These are phyloP conservation scores for Cygnus atratus DNA, from an alignment of 2,113 vertebrate genomes.

Conservation along the genomic window DNA sequence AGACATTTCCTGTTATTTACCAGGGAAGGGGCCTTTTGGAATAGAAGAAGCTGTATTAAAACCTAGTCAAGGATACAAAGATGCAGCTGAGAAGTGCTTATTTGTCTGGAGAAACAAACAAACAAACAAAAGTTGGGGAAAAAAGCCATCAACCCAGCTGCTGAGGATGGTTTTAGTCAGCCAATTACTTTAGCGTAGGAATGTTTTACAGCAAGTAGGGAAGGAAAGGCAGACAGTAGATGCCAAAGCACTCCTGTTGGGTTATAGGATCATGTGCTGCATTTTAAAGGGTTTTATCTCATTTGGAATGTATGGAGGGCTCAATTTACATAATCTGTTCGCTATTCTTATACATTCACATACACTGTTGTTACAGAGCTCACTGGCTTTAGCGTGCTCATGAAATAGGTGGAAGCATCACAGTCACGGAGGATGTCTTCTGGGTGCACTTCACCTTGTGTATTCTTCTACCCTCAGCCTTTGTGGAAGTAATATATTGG, in stretches of 20 bases:
- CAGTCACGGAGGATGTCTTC: background rate
- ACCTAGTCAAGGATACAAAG: background rate
- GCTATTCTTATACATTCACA: background rate
- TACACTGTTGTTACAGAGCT: background rate
- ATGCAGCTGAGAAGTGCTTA: background rate
- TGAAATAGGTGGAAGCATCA: background rate
- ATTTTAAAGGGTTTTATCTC: background rate
- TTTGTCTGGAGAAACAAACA: background rate
- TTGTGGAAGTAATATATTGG: background rate
- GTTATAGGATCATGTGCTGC: background rate
- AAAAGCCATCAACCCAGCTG: background rate
- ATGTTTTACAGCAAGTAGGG: background rate
- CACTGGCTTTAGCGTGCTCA: background rate
- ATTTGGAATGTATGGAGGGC: background rate
- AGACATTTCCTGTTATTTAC: background rate
- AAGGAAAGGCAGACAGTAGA: background rate
- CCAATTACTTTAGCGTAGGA: background rate
- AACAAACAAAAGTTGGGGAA: fast-evolving
- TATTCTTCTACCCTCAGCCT: background rate
- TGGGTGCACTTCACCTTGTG: background rate
- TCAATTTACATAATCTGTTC: background rate
- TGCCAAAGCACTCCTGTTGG: background rate
- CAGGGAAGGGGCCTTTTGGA: background rate
- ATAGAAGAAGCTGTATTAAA: background rate
- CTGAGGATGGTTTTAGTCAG: background rate